Percentiles rank a stretch among this genome's conserved stretches.
Evolutionary conservation across 2,113 vertebrate genomes (phyloP).

Genomic region (Elachura formosa): DNA sequence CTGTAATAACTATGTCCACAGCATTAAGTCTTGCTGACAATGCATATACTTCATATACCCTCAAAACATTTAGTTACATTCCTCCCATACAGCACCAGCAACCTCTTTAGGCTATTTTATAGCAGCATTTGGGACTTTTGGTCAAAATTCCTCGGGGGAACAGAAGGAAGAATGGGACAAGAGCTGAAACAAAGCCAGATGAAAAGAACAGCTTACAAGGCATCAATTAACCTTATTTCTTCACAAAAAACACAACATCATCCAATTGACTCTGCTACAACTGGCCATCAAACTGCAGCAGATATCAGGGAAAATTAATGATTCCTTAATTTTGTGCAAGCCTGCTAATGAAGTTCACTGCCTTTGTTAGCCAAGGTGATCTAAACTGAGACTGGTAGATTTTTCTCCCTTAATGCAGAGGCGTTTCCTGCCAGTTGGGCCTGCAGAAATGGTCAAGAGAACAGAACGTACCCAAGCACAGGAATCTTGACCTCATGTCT

Average conservation of each 20-base stretch:
- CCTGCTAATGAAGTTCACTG: background rate
- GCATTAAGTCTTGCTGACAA: background rate
- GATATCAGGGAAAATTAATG: background rate
- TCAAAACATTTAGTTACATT: background rate
- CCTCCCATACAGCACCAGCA: background rate
- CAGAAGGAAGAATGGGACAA: background rate
- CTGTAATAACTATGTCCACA: background rate
- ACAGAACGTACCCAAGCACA: rapidly evolving
- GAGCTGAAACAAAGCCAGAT: background rate
- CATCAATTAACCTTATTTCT: background rate
- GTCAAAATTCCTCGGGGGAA: background rate
- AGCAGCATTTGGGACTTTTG: background rate
- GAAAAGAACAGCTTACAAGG: background rate
- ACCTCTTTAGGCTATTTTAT: background rate
- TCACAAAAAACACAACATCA: background rate
- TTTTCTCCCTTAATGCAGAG: background rate
- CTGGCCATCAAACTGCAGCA: background rate
- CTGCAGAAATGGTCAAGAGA: background rate
- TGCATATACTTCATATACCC: rapidly evolving
- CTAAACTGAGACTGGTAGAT: background rate
- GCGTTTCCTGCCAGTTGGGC: background rate
- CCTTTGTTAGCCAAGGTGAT: background rate
- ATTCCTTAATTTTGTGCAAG: background rate
- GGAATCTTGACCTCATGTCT: background rate
- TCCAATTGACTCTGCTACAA: background rate